Evolutionary conservation across 1,140 invertebrate species (phyloP).

Genomic region (Rhopalosiphum maidis): DNA sequence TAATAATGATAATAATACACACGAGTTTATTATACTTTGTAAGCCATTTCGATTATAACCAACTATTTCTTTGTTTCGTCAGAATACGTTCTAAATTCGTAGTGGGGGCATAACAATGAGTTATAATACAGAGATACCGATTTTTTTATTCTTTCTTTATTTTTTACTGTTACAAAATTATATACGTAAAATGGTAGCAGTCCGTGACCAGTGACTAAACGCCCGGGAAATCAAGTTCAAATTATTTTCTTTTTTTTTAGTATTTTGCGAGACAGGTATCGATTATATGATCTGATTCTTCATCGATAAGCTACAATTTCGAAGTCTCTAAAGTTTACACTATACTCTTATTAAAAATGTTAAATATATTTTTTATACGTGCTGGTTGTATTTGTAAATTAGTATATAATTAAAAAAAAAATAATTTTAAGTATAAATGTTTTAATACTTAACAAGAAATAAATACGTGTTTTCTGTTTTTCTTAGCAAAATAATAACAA

Average conservation of each 20-base stretch:
- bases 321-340: neutral
- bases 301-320: neutral
- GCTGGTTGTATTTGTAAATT: neutral
- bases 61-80: conserved; percentile 53
- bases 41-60: conserved; percentile 52
- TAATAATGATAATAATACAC: conserved; percentile 42
- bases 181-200: conserved; percentile 49
- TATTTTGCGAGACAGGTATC: neutral
- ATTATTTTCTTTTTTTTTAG: conserved; percentile 41
- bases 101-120: conserved; percentile 51
- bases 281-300: neutral
- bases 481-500: neutral
- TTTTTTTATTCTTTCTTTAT: conserved; percentile 54
- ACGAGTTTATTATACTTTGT: conserved; percentile 40
- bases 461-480: neutral
- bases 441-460: neutral
- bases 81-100: conserved; percentile 1
- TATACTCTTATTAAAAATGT: neutral
- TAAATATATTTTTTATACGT: neutral
- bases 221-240: conserved; percentile 46
- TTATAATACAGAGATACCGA: conserved; percentile 45
- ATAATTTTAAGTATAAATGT: neutral
- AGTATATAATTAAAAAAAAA: neutral
- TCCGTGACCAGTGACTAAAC: conserved; percentile 48
- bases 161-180: conserved; percentile 57